phyloP scores from a whole-genome alignment of 2,888 invertebrate species.

The Peribatodes rhomboidaria region DNA sequence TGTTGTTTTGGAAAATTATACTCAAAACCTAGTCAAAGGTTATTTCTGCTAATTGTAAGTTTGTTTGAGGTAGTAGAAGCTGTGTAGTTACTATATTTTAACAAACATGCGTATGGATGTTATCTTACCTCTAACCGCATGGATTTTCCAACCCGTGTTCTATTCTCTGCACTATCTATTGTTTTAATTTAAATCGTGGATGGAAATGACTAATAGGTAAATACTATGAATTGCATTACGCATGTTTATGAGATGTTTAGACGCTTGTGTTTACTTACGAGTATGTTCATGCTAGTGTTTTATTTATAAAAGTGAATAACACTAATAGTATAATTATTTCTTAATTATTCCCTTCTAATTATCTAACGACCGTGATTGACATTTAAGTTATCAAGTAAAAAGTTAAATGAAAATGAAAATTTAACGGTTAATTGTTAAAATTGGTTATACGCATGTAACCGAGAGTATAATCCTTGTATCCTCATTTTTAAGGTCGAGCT shows the following conservation, averaged over 20 bases:
- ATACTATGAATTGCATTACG: conserved; percentile 16
- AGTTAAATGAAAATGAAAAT: too few relatives aligned
- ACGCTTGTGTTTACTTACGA: not conserved
- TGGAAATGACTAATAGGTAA: not conserved
- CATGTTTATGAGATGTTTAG: not conserved
- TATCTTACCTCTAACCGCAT: conserved; percentile 14
- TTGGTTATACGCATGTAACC: too few relatives aligned
- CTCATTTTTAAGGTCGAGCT: too few relatives aligned
- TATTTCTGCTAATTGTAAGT: not conserved
- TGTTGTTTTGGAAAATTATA: not conserved
- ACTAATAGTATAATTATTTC: too few relatives aligned
- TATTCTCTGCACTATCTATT: not conserved
- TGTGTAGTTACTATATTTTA: not conserved
- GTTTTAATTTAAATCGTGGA: not conserved
- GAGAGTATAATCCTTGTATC: too few relatives aligned
- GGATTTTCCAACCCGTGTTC: not conserved
- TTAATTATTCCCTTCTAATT: too few relatives aligned
- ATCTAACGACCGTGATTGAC: too few relatives aligned
- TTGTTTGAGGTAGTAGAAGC: not conserved
- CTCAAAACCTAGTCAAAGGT: not conserved
- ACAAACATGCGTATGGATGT: not conserved
- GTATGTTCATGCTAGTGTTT: too few relatives aligned
- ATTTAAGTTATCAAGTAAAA: too few relatives aligned
- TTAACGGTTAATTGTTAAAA: too few relatives aligned
- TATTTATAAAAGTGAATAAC: too few relatives aligned